Evolutionary conservation across 2,888 invertebrate species (phyloP).

Genomic region (Dynastes grantii): DNA sequence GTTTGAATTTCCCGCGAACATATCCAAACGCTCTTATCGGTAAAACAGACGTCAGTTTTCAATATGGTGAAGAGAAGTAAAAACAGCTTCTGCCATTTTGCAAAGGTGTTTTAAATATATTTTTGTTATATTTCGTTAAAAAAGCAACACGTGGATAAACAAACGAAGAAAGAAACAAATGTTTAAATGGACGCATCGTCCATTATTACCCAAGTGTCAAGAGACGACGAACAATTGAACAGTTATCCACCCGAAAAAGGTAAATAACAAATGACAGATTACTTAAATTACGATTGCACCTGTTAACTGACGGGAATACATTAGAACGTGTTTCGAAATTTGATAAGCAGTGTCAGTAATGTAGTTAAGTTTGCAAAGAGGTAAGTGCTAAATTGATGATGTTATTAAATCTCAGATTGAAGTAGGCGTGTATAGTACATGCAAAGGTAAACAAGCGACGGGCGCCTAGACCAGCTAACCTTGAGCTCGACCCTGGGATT

Average conservation of each 20-base stretch:
- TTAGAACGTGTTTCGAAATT: constrained; percentile 41
- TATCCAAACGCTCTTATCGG: constrained; percentile 51
- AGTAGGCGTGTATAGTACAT: constrained; percentile 65
- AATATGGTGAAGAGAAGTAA: constrained; percentile 61
- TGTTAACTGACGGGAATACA: constrained; percentile 53
- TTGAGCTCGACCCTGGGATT: constrained; percentile 64
- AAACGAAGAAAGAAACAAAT: constrained; percentile 72
- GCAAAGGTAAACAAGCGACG: constrained; percentile 63
- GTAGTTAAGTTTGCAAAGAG: constrained; percentile 36
- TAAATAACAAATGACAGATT: constrained; percentile 72
- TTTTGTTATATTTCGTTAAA: constrained; percentile 57
- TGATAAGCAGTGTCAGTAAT: constrained; percentile 31
- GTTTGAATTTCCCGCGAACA: constrained; percentile 56
- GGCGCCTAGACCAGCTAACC: constrained; percentile 63
- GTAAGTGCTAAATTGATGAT: constrained; percentile 44
- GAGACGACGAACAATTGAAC: constrained; percentile 97
- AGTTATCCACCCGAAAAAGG: constrained; percentile 95
- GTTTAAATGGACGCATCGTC: constrained; percentile 98
- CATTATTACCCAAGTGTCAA: constrained; percentile 98
- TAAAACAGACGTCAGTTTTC: constrained; percentile 56
- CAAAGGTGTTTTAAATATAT: constrained; percentile 64
- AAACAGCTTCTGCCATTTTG: constrained; percentile 68
- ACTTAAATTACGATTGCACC: constrained; percentile 57
- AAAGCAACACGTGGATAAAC: constrained; percentile 58
- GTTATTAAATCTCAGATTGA: constrained; percentile 52